Evolutionary conservation across 2,888 invertebrate genomes (phyloP), one percentile per base, ranked within the genome.

Genomic region (Scaptomyza reducta): DNA sequence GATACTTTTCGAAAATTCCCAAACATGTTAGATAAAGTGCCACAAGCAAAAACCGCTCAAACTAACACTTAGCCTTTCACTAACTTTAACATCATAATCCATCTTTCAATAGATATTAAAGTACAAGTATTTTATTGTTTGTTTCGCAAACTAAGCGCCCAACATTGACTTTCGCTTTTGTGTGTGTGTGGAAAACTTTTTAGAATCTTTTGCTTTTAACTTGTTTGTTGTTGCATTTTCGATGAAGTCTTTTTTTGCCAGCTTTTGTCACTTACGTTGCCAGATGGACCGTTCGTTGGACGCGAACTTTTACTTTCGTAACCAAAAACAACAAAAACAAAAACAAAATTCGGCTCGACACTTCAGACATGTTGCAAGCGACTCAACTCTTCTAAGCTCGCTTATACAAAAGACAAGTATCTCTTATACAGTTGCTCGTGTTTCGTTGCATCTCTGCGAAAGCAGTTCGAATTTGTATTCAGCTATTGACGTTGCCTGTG

Each of bases 251-350:
- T 73, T 57, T 80, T 72, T 73, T 57, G 58, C 22, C 63, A 61
- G 75, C 64, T 51, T 79, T 51, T 56, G 29, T 44, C 41, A 44
- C 66, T 49, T 55, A 50, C 29, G 44, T 29, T 68, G 56, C 44
- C 47, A 50, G 60, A 27, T 29, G 31, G 40, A n/a, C 53, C 51
- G 18, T 7, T n/a, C 51, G 18, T 7, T n/a, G 14, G 60, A 51
- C 25, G 13, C 6, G n/a, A 67, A 83, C 84, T 86, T 72, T 81
- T 75, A 80, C 87, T 81, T 81, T 81, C 77, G 63, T 74, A 77
- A 68, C 68, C 80, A 70, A 73, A 85, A 38, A 6, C 6, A 31
- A 31, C 27, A 27, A 38, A 38, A 77, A 66, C 9, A 14, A 11
- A 50, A 74, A 60, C 7, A 7, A 27, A 0, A 27, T 27, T 51